These are phyloP conservation scores for Acromyrmex heyeri DNA, from an alignment of 1,140 invertebrate species.

Conservation along the genomic window DNA sequence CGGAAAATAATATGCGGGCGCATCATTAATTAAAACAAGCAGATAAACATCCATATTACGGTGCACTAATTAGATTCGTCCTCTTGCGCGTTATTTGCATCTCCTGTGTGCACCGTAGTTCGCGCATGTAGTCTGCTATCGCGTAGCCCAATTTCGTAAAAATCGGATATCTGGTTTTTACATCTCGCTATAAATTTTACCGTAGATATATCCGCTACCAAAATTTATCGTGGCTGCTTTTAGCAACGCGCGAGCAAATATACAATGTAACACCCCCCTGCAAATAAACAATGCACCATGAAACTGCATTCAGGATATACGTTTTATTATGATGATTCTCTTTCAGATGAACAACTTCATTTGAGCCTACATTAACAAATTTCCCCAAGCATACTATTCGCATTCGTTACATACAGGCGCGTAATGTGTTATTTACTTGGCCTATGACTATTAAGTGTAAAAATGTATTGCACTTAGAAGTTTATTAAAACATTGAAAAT, in stretches of 20 bases:
- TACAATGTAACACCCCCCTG: background rate
- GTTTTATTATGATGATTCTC: background rate
- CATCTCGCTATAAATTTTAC: conserved; percentile 47
- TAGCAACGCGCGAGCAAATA: conserved; percentile 26
- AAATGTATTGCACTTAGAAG: background rate
- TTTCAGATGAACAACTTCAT: conserved; percentile 11
- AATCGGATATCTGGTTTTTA: conserved; percentile 60
- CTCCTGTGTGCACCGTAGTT: conserved; percentile 15
- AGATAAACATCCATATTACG: conserved; percentile 57
- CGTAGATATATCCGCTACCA: conserved; percentile 28
- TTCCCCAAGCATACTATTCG: background rate
- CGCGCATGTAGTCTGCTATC: conserved; percentile 17
- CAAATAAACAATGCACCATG: conserved; percentile 34
- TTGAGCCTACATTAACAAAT: conserved; percentile 19
- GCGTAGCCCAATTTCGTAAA: conserved; percentile 41
- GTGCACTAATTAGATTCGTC: conserved; percentile 53
- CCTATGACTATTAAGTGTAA: background rate
- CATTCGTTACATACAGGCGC: background rate
- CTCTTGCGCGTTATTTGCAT: conserved; percentile 33
- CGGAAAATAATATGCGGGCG: conserved; percentile 29
- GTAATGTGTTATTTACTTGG: background rate
- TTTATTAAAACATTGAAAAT: background rate
- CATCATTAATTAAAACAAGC: conserved; percentile 55
- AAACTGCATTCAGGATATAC: conserved; percentile 35
- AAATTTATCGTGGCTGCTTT: conserved; percentile 56